These are phyloP conservation scores for Limnothrissa miodon DNA, from an alignment of 2,113 vertebrate species.

Conservation along the genomic window DNA sequence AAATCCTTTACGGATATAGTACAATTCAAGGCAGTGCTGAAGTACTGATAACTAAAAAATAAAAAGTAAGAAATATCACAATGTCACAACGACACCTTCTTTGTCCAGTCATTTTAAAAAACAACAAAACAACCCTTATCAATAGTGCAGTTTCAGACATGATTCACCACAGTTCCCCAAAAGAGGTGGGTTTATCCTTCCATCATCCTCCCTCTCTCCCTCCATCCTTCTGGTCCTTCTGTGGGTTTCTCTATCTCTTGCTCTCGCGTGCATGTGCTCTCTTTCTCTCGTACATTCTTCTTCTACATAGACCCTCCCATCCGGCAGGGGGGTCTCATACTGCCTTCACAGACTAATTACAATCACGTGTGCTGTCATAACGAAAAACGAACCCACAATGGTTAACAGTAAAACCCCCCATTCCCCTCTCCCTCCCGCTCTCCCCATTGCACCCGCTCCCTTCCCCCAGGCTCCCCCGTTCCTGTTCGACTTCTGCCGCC, in stretches of 20 bases:
- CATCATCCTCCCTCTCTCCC: background rate
- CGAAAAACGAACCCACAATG: constrained; percentile 62
- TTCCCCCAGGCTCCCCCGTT: background rate
- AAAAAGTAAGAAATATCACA: constrained; percentile 74
- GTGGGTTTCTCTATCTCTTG: constrained; percentile 20
- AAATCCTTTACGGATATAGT: constrained; percentile 61
- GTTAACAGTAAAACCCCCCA: constrained; percentile 48
- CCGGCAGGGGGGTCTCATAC: constrained; percentile 44
- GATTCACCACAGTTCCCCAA: constrained; percentile 46
- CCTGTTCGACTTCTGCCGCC: background rate
- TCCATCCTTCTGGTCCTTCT: constrained; percentile 8
- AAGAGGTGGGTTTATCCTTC: background rate
- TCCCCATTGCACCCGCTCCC: background rate
- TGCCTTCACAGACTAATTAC: constrained; percentile 75
- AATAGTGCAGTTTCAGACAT: constrained; percentile 74
- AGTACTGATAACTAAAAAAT: constrained; percentile 73
- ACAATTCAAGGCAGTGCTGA: constrained; percentile 78
- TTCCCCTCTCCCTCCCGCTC: constrained; percentile 34
- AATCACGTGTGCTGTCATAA: constrained; percentile 78
- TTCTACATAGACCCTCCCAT: background rate
- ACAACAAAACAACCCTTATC: constrained; percentile 62
- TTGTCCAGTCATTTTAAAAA: constrained; percentile 66
- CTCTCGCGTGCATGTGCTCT: background rate
- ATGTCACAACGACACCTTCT: constrained; percentile 70
- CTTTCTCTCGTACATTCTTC: constrained; percentile 2